phyloP scores from a whole-genome alignment of 2,888 invertebrate species.

The Lagria hirta region DNA sequence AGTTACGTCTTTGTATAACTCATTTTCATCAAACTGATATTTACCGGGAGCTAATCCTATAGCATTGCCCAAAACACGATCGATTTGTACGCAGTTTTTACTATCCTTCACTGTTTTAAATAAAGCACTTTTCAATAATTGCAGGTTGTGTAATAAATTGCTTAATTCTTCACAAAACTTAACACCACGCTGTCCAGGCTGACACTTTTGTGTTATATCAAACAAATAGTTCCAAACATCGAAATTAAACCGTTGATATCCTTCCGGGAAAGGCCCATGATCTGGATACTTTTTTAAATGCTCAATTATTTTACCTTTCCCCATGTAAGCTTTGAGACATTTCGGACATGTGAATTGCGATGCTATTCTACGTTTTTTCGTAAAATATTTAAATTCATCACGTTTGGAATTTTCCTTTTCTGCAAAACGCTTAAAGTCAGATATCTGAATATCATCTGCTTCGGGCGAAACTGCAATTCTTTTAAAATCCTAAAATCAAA shows the following conservation, averaged over 20 bases:
- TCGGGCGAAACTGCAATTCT: constrained; percentile 41
- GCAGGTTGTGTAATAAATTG: constrained; percentile 46
- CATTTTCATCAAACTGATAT: constrained; percentile 47
- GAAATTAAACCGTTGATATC: constrained; percentile 34
- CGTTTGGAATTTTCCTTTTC: constrained; percentile 32
- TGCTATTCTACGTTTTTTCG: constrained; percentile 53
- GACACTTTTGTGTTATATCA: constrained; percentile 44
- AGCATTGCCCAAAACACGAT: constrained; percentile 44
- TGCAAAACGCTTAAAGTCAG: constrained; percentile 41
- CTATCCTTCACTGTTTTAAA: constrained; percentile 42
- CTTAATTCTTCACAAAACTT: constrained; percentile 50
- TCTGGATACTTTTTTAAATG: constrained; percentile 65
- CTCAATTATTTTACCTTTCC: constrained; percentile 60
- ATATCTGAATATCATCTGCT: constrained; percentile 38
- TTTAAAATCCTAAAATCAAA: constrained; percentile 45
- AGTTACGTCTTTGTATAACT: constrained; percentile 46
- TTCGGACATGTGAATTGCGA: constrained; percentile 62
- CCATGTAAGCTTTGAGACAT: constrained; percentile 67
- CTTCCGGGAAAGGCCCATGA: constrained; percentile 55
- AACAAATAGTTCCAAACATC: constrained; percentile 50
- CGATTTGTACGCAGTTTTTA: constrained; percentile 43
- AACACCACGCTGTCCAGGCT: constrained; percentile 40
- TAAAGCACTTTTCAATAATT: constrained; percentile 45
- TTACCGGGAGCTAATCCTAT: constrained; percentile 47
- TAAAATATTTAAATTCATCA: constrained; percentile 28